A percentile compares a stretch with the other conserved stretches of the same genome.
Conservation (phyloP, 2,888 invertebrate genomes). For the Sarcophaga variegata region DNA sequence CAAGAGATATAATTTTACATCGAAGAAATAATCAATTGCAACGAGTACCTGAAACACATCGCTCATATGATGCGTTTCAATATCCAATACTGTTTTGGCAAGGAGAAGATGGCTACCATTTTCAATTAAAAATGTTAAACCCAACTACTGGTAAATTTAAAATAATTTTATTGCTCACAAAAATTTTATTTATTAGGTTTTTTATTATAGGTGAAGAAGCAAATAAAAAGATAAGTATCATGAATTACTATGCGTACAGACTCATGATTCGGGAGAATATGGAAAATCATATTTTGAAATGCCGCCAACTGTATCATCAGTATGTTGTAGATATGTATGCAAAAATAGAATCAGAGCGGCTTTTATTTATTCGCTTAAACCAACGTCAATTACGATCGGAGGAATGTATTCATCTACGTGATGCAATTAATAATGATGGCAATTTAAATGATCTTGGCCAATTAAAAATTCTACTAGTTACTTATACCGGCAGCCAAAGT, state of each 20-base stretch:
- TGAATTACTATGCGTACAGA: slow-evolving; percentile 58
- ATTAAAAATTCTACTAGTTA: slow-evolving; percentile 11
- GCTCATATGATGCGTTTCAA: slow-evolving; percentile 60
- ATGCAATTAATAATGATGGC: slow-evolving; percentile 10
- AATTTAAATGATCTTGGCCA: slow-evolving; percentile 15
- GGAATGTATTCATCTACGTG: slow-evolving; percentile 9
- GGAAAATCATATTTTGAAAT: slow-evolving; percentile 45
- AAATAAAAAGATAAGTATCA: slow-evolving; percentile 52
- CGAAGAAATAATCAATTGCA: slow-evolving; percentile 38
- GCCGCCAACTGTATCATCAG: neutral
- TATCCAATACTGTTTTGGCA: slow-evolving; percentile 57
- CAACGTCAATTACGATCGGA: neutral
- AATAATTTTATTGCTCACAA: slow-evolving; percentile 8
- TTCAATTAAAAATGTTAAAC: slow-evolving; percentile 47
- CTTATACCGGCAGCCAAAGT: slow-evolving; percentile 13
- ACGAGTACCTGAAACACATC: slow-evolving; percentile 54
- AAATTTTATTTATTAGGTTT: neutral
- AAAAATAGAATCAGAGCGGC: slow-evolving; percentile 76
- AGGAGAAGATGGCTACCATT: slow-evolving; percentile 57
- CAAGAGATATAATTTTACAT: slow-evolving; percentile 46
- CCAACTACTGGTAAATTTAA: slow-evolving; percentile 45
- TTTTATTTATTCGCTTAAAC: neutral
- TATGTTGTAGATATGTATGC: too few species aligned
- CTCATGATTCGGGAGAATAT: slow-evolving; percentile 55
- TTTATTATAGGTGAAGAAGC: slow-evolving; percentile 28